A percentile compares a stretch with the other conserved stretches of the same genome.
Evolutionary conservation across 2,113 vertebrate genomes (phyloP).

Genomic region (Heterotis niloticus): DNA sequence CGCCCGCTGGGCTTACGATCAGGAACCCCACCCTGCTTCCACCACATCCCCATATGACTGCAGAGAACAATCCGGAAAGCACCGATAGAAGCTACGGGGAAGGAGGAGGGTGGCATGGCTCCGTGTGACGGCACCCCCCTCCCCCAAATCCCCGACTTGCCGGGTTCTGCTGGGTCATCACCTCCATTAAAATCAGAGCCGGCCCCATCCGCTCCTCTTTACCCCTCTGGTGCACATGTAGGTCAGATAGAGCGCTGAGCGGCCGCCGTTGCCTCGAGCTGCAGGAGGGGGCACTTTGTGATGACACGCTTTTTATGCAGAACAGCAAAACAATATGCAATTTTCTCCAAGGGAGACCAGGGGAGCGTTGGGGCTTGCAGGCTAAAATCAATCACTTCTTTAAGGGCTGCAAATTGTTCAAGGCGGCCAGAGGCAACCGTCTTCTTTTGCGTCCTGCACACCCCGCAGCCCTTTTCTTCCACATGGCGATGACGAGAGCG

Average conservation of each 20-base stretch:
- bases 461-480: background rate
- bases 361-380: background rate
- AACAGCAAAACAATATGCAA: slow-evolving; percentile 25
- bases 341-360: background rate
- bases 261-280: background rate
- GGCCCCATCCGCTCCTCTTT: background rate
- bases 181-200: background rate
- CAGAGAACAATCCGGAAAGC: background rate
- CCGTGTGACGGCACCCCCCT: background rate
- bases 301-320: slow-evolving; percentile 24
- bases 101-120: background rate
- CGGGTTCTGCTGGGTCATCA: background rate
- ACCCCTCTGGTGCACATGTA: background rate
- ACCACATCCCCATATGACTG: background rate
- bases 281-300: background rate
- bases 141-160: background rate
- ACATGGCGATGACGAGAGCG: background rate
- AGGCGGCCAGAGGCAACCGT: too few species aligned
- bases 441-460: background rate
- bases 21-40: background rate
- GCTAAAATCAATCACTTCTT: background rate
- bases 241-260: background rate
- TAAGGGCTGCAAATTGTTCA: background rate
- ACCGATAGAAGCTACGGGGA: background rate
- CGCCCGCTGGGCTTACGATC: background rate